Evolutionary conservation across 2,113 vertebrate genomes (phyloP).

Genomic region (Gavialis gangeticus): DNA sequence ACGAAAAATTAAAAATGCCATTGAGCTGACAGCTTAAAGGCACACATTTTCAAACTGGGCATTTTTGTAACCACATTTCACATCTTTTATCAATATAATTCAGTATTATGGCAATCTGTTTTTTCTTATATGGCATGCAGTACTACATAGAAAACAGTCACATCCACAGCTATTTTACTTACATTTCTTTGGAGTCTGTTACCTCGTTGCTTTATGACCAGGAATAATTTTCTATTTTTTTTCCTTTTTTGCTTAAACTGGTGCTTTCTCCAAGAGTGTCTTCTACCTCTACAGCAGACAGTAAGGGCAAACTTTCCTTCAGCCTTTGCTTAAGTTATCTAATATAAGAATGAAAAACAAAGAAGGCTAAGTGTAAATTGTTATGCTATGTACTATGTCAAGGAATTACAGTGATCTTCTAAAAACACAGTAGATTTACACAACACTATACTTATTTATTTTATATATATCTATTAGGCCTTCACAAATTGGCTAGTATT

Average conservation of each 20-base stretch:
- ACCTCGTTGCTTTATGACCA: conserved; percentile 8
- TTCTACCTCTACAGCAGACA: conserved; percentile 41
- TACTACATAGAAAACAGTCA: not conserved
- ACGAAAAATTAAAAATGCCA: not conserved
- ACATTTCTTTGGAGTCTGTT: conserved; percentile 70
- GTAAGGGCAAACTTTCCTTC: conserved; percentile 53
- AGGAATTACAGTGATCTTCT: not conserved
- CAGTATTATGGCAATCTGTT: not conserved
- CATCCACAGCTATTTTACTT: conserved; percentile 53
- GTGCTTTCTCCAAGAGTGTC: conserved; percentile 46
- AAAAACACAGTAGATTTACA: not conserved
- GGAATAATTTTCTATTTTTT: not conserved
- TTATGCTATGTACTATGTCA: not conserved
- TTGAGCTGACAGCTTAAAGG: not conserved
- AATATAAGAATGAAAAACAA: not conserved
- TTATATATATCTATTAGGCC: too few relatives aligned
- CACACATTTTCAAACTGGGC: not conserved
- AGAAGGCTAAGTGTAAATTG: not conserved
- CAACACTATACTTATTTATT: not conserved
- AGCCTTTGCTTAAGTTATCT: conserved; percentile 42
- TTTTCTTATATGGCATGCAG: not conserved
- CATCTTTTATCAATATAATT: not conserved
- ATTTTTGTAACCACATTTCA: not conserved
- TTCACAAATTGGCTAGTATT: too few relatives aligned
- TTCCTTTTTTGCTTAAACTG: conserved; percentile 37